These are phyloP conservation scores for Xylophagus ater DNA, from an alignment of 2,888 invertebrate species.

Conservation along the genomic window DNA sequence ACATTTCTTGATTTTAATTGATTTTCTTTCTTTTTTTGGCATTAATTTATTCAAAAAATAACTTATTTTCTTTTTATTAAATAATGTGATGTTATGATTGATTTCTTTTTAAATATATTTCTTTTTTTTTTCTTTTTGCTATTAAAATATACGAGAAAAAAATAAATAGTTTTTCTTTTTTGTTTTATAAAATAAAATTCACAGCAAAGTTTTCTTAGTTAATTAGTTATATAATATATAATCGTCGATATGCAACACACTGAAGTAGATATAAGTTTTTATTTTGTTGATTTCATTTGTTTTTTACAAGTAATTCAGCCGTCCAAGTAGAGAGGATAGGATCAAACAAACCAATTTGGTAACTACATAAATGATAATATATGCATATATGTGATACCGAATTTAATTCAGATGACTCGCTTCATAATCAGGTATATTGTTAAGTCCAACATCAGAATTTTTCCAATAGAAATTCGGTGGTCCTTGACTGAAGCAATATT, in stretches of 20 bases:
- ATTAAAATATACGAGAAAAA: neutral
- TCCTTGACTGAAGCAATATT: slow-evolving; percentile 74
- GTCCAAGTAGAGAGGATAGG: neutral
- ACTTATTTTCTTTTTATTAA: no score
- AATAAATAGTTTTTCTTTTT: neutral
- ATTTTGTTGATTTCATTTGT: neutral
- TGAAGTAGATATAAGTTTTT: slow-evolving; percentile 9
- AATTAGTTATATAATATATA: slow-evolving; percentile 11
- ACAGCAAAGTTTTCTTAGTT: slow-evolving; percentile 13
- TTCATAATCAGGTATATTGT: slow-evolving; percentile 64
- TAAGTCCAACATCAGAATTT: slow-evolving; percentile 49
- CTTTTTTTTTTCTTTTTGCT: no score
- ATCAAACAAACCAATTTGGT: no score
- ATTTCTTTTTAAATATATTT: no score
- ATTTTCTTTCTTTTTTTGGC: no score
- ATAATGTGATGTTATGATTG: no score
- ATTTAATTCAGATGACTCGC: slow-evolving; percentile 41
- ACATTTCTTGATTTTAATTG: no score
- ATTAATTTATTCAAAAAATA: no score
- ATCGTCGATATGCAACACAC: slow-evolving; percentile 15
- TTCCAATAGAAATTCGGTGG: slow-evolving; percentile 80
- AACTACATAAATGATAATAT: no score
- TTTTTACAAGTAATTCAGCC: neutral
- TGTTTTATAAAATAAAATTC: slow-evolving; percentile 10
- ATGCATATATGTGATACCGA: neutral